Percentiles rank a stretch among this genome's conserved stretches.
Evolutionary conservation across 1,140 invertebrate species (phyloP).

Genomic region (Drosophila carrolli): DNA sequence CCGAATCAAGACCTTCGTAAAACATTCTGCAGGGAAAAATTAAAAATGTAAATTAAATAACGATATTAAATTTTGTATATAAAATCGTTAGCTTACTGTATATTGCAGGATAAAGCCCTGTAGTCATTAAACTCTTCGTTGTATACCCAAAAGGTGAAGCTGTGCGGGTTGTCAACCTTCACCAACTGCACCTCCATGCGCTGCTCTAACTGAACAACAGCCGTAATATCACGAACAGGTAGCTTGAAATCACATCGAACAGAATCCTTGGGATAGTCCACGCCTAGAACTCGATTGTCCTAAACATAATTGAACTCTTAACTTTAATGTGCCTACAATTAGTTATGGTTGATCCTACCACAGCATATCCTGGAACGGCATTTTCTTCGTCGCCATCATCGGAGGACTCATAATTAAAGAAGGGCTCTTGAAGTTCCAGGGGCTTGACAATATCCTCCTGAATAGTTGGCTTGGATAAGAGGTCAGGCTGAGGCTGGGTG

Average conservation of each 20-base stretch:
- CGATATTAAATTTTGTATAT: too few species aligned
- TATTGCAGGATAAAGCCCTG: conserved; percentile 35
- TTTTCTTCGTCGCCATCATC: conserved; percentile 38
- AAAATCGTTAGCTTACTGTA: conserved; percentile 53
- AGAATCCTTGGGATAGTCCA: conserved; percentile 61
- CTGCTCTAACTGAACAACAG: conserved; percentile 5
- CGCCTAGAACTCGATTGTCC: conserved; percentile 46
- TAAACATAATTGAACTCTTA: neutral
- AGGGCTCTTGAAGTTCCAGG: neutral
- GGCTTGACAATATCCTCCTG: neutral
- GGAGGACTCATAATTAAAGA: conserved; percentile 13
- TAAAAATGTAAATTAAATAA: neutral
- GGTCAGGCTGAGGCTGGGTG: neutral
- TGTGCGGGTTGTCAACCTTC: conserved; percentile 62
- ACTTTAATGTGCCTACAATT: neutral
- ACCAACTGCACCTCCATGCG: conserved; percentile 44
- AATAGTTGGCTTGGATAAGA: neutral
- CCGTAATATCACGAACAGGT: conserved; percentile 8
- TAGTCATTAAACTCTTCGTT: conserved; percentile 54
- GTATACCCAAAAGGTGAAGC: conserved; percentile 66
- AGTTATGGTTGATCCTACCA: conserved; percentile 16
- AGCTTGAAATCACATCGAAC: conserved; percentile 47
- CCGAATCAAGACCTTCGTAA: conserved; percentile 14
- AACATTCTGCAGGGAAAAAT: conserved; percentile 16
- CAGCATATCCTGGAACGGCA: conserved; percentile 56